Conservation (phyloP, 2,113 vertebrate genomes). For the Mirza zaza region DNA sequence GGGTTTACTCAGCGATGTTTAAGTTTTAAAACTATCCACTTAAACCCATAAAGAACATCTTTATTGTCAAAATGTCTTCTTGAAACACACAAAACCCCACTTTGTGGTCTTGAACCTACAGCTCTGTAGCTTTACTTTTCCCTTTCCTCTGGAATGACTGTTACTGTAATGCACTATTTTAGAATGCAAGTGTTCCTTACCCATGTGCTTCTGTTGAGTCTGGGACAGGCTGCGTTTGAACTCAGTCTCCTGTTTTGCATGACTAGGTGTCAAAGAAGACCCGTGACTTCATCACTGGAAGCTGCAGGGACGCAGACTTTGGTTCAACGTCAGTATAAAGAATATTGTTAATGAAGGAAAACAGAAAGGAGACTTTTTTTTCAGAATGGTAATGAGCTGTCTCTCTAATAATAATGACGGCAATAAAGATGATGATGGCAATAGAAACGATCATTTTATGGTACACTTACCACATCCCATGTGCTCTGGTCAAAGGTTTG, state of each 20-base stretch:
- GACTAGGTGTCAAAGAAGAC: background rate
- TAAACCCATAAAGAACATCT: background rate
- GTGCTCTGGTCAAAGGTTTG: background rate
- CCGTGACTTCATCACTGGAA: background rate
- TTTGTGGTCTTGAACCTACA: background rate
- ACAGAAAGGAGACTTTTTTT: background rate
- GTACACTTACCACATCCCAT: background rate
- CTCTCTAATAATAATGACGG: background rate
- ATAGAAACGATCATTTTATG: background rate
- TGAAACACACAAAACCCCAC: background rate
- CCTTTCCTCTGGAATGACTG: background rate
- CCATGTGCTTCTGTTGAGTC: background rate
- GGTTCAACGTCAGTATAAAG: background rate
- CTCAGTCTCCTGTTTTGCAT: background rate
- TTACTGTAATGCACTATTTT: background rate
- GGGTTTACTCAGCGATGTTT: constrained; percentile 3
- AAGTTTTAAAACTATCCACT: constrained; percentile 2
- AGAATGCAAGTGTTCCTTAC: background rate
- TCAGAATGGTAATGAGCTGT: background rate
- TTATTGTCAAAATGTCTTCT: constrained; percentile 40
- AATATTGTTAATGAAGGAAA: background rate
- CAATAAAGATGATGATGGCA: background rate
- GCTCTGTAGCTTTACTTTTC: background rate
- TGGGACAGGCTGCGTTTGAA: background rate
- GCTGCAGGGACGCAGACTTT: background rate